A percentile compares a stretch with the other conserved stretches of the same genome.
These are phyloP conservation scores for Aptenodytes patagonicus DNA, from an alignment of 2,113 vertebrate genomes.

Conservation along the genomic window DNA sequence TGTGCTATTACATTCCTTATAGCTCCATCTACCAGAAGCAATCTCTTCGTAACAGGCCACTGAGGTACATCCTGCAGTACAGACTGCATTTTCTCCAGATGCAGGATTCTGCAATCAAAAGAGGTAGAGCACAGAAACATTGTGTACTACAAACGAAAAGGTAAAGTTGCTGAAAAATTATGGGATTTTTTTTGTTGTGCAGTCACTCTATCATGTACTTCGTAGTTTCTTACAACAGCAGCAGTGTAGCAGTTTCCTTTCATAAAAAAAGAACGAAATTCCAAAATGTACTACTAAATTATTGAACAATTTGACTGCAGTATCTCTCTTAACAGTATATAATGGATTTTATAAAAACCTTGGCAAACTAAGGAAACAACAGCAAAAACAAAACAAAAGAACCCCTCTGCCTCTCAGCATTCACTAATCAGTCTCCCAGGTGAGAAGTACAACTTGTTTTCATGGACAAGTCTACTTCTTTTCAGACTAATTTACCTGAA, in stretches of 20 bases:
- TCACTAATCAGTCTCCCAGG: background rate
- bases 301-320: background rate
- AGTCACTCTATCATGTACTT: background rate
- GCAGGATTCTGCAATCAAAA: background rate
- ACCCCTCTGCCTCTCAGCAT: background rate
- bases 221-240: background rate
- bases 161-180: background rate
- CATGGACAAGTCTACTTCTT: background rate
- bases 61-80: background rate
- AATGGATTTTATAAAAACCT: background rate
- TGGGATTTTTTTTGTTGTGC: background rate
- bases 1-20: background rate
- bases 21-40: background rate
- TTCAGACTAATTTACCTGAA: background rate
- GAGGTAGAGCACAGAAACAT: background rate
- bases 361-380: background rate
- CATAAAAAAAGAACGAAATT: background rate
- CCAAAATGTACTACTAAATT: background rate
- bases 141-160: background rate
- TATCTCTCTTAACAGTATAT: background rate
- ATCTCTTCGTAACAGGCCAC: background rate
- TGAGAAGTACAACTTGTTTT: background rate
- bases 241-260: background rate
- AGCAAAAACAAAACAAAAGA: background rate
- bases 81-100: background rate